Conservation (phyloP, 2,113 vertebrate genomes). For the Lepus europaeus region DNA sequence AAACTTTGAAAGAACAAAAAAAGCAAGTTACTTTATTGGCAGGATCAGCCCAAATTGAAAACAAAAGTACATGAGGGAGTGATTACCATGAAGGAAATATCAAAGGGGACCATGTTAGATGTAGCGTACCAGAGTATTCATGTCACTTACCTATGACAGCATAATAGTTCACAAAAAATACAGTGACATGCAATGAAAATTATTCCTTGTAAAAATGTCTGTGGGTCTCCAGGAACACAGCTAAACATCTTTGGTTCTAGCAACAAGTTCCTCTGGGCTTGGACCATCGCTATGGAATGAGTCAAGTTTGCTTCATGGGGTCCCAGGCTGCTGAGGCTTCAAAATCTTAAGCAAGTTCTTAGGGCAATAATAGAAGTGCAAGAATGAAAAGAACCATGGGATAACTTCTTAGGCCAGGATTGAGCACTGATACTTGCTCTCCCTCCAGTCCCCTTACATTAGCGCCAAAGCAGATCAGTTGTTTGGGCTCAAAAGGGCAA, state of each 20-base stretch:
- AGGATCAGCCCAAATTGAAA: background rate
- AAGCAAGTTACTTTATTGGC: too few species aligned
- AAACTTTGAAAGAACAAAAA: too few species aligned
- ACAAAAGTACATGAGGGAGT: background rate
- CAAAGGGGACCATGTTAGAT: background rate
- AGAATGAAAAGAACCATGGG: background rate
- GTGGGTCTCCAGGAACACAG: background rate
- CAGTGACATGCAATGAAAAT: background rate
- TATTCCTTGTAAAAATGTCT: background rate
- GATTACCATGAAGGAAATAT: background rate
- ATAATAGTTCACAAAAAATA: background rate
- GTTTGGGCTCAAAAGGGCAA: background rate
- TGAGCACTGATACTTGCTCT: background rate
- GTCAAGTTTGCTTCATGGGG: background rate
- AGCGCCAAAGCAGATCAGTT: background rate
- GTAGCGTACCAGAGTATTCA: background rate
- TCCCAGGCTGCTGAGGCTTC: background rate
- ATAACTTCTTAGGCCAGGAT: background rate
- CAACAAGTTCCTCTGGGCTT: background rate
- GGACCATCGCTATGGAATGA: background rate
- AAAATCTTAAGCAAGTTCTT: background rate
- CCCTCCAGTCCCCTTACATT: fast-evolving
- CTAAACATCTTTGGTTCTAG: background rate
- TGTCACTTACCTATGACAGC: background rate
- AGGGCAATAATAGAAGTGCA: background rate